A percentile compares a stretch with the other conserved stretches of the same genome.
Evolutionary conservation across 2,888 invertebrate genomes (phyloP).

Genomic region (Calliopum simillimum): DNA sequence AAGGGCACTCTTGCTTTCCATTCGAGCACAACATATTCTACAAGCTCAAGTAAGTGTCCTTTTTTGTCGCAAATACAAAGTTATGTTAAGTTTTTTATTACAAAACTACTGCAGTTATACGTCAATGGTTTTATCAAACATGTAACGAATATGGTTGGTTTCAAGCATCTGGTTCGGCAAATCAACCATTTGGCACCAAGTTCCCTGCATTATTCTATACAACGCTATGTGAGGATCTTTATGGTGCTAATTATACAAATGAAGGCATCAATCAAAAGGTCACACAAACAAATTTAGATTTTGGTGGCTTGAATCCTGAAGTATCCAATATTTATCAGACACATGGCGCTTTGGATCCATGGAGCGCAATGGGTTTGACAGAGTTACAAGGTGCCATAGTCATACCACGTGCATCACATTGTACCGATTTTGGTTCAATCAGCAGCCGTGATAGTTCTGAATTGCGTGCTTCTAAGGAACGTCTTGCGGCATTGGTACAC

Average conservation of each 20-base stretch:
- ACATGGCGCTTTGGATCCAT: conserved; percentile 71
- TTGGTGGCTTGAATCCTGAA: conserved; percentile 68
- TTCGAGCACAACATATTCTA: too few species aligned
- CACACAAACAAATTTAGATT: conserved; percentile 67
- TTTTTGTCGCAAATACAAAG: too few species aligned
- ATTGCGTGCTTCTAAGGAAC: conserved; percentile 59
- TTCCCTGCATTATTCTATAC: conserved; percentile 58
- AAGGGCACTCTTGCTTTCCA: too few species aligned
- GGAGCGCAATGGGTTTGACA: conserved; percentile 69
- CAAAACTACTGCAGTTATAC: too few species aligned
- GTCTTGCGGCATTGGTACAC: conserved; percentile 53
- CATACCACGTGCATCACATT: conserved; percentile 59
- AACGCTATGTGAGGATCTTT: conserved; percentile 58
- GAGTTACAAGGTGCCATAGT: conserved; percentile 57
- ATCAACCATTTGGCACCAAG: conserved; percentile 70
- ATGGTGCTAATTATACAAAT: conserved; percentile 52
- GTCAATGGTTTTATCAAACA: conserved; percentile 75
- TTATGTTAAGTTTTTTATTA: too few species aligned
- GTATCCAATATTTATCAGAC: conserved; percentile 69
- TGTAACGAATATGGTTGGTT: conserved; percentile 90
- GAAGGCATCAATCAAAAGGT: conserved; percentile 48
- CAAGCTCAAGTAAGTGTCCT: too few species aligned
- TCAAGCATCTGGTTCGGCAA: conserved; percentile 75
- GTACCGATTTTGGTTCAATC: conserved; percentile 59
- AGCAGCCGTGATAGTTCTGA: conserved; percentile 51